Evolutionary conservation across 2,113 vertebrate genomes (phyloP).

Genomic region (Myrmecobius fasciatus): DNA sequence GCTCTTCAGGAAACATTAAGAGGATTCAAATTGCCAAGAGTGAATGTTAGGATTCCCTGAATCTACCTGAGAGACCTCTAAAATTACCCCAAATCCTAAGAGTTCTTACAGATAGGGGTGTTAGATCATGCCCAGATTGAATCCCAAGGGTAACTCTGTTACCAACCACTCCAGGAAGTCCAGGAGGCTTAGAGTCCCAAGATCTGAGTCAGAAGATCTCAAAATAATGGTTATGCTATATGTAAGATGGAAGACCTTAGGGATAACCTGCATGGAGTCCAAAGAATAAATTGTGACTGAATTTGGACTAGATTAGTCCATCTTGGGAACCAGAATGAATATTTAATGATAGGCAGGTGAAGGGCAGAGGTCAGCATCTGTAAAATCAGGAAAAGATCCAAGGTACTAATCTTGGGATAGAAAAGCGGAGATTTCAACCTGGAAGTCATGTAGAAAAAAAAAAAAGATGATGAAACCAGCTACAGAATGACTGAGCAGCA

Average conservation of each 20-base stretch:
- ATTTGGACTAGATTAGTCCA: neutral
- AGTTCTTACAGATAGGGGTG: too few species aligned
- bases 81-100: too few species aligned
- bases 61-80: too few species aligned
- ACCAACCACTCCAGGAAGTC: neutral
- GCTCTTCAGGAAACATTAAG: too few species aligned
- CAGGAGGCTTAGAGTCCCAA: neutral
- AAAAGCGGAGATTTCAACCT: neutral
- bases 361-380: neutral
- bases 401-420: neutral
- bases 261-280: neutral
- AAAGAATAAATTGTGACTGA: constrained; percentile 28
- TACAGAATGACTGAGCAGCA: constrained; percentile 1
- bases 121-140: too few species aligned
- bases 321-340: neutral
- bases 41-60: too few species aligned
- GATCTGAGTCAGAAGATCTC: neutral
- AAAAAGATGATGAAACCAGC: neutral
- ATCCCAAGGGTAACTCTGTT: neutral
- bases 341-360: neutral
- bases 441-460: neutral
- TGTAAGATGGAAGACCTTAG: neutral
- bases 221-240: constrained; percentile 36
- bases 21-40: too few species aligned
- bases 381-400: neutral